Base-by-base conservation (phyloP, 2,888 invertebrate genomes). In the Drosophila mayaguana region DNA sequence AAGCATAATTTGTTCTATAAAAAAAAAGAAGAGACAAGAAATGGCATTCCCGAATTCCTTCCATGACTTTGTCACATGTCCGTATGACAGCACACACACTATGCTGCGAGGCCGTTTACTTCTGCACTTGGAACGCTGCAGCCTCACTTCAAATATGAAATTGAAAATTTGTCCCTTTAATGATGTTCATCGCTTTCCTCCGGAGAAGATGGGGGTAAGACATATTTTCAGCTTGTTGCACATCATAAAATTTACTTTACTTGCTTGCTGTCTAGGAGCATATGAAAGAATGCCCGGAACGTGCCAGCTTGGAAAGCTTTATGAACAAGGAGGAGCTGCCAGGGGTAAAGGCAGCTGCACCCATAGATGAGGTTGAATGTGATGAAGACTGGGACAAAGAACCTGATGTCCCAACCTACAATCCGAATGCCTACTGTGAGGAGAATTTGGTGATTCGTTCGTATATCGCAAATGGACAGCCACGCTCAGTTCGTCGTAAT, bases 351-450 rank as follows among this genome's bases (percentile, higher is more conserved):
- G 18, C 20, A n/a, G 1, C 16, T n/a, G 9, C n/a, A 7, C 2
- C 20, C 2, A 16, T 6, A 12, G 12, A 36, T 6, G 11, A 14
- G 18, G 28, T 43, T 5, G 46, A 68, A 0, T 73, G 78, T 25
- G 61, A 69, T 1, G 78, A 78, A 0, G 48, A 78, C 20, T 78
- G 78, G 78, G 78, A 81, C 36, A 34, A 56, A 0, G 75, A 70
- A 1, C 78, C 82, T 0, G 70, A 81, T 34, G 70, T 48, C 0
- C 50, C 63, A 14, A 62, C 55, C 1, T 78, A 78, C 9, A 12
- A 78, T 40, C 82, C 82, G 0, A 6, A 0, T 0, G 14, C 9
- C 0, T 53, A 79, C 28, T 81, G 82, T 9, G 45, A 70, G n/a
- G n/a, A 74, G 4, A 78, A 78, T 18, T 14, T 60, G 8, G 18